phyloP scores from a whole-genome alignment of 2,888 invertebrate species.

The Eristalinus aeneus region DNA sequence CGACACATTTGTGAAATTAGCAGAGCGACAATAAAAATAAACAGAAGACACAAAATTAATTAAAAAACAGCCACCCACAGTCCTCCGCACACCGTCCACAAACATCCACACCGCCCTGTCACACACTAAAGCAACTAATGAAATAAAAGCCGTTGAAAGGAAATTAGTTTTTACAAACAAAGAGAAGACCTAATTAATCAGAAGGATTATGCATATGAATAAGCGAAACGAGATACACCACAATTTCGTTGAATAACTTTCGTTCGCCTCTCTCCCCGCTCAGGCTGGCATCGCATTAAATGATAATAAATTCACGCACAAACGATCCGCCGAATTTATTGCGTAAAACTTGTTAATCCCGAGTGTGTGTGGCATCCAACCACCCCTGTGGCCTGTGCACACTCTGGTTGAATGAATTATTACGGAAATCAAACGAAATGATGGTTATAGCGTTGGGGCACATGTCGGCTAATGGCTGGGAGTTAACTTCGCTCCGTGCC shows the following conservation, averaged over 20 bases:
- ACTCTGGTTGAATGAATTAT: neutral
- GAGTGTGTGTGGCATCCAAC: conserved; percentile 1
- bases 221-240: neutral
- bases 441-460: neutral
- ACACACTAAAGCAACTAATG: neutral
- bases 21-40: neutral
- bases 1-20: neutral
- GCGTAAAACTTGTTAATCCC: neutral
- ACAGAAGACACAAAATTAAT: neutral
- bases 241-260: neutral
- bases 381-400: neutral
- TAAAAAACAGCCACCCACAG: neutral
- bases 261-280: neutral
- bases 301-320: conserved; percentile 20
- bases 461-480: neutral
- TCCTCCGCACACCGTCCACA: neutral
- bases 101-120: conserved; percentile 1
- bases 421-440: neutral
- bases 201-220: neutral
- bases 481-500: neutral
- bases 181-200: neutral
- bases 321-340: conserved; percentile 16
- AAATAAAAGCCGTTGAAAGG: neutral
- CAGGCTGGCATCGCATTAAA: conserved; percentile 16
- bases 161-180: neutral